Evolutionary conservation across 2,797 vertebrate genomes (phyloP), one percentile per base, ranked within the genome.

Genomic region (Oryzias sinensis): DNA sequence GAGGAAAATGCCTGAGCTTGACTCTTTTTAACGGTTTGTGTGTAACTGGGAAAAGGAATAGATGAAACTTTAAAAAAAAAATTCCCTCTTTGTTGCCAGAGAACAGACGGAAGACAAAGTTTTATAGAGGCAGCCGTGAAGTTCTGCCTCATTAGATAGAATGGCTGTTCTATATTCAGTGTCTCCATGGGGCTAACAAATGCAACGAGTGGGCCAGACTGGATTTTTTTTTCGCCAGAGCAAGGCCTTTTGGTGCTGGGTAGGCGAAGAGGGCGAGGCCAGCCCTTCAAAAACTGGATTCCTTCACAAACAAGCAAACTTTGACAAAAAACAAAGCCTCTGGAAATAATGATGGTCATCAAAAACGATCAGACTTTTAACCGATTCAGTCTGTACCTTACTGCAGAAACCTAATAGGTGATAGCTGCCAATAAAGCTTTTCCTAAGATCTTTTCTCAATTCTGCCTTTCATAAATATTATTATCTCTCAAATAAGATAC

Each of bases 141-240:
- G 85, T 87, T 90, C 85, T 88, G 85, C 89, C 83, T 90, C 88
- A 88, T 89, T 89, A 89, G 82, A 87, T 77, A 76, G 81, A 89
- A 88, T 83, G 71, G 84, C 86, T 89, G 89, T 65, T 90, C 86
- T 86, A 87, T 88, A 90, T 90, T 90, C 88, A 89, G 81, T 82
- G 86, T 82, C 87, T 89, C 86, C 72, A 74, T 64, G 85, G 85
- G 84, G 83, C 81, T 62, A 87, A 82, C 75, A 84, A 77, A 83
- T 3, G 63, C 83, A 80, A 78, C 49, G 83, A 85, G 77, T 69
- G 86, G 84, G 85, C 83, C 88, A 85, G 83, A 83, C 76, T 56
- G 53, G 60, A 70, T 86, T 86, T 16, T 80, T 16, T 80, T 83
- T 89, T 77, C 74, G 58, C 85, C 79, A 72, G 76, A 77, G 78